Percentiles rank a stretch among this genome's conserved stretches.
These are phyloP conservation scores for Sycophaga agraensis DNA, from an alignment of 1,140 invertebrate species.

Conservation along the genomic window DNA sequence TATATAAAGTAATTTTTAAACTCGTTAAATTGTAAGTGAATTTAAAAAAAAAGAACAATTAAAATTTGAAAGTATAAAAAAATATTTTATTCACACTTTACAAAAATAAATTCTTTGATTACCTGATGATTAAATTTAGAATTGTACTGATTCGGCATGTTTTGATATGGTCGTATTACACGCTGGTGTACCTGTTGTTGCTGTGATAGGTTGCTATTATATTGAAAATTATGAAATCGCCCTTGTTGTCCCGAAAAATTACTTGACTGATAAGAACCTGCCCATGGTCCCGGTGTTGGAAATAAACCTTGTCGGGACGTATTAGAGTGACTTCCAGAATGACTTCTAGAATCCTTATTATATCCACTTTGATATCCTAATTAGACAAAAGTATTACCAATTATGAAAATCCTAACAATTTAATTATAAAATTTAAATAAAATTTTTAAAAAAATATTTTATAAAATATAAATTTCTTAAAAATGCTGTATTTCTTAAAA, in stretches of 20 bases:
- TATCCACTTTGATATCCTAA: slow-evolving; percentile 1
- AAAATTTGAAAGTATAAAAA: not conserved
- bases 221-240: not conserved
- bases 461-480: no score
- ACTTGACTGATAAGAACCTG: not conserved
- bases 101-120: not conserved
- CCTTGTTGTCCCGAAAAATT: slow-evolving; percentile 2
- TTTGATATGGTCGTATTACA: slow-evolving; percentile 5
- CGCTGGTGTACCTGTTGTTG: not conserved
- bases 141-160: no score
- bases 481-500: no score
- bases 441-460: no score
- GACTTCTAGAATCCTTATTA: not conserved
- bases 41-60: not conserved
- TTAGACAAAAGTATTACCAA: not conserved
- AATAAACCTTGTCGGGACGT: not conserved
- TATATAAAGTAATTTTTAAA: no score
- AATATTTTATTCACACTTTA: no score
- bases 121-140: slow-evolving; percentile 19
- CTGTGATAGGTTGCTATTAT: no score
- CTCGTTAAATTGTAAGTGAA: no score
- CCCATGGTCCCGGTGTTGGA: slow-evolving; percentile 3
- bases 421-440: no score
- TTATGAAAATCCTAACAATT: not conserved
- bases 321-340: not conserved